Evolutionary conservation across 53 echinoderm and acorn worm species (phyloP).

Genomic region (Holothuria scabra): DNA sequence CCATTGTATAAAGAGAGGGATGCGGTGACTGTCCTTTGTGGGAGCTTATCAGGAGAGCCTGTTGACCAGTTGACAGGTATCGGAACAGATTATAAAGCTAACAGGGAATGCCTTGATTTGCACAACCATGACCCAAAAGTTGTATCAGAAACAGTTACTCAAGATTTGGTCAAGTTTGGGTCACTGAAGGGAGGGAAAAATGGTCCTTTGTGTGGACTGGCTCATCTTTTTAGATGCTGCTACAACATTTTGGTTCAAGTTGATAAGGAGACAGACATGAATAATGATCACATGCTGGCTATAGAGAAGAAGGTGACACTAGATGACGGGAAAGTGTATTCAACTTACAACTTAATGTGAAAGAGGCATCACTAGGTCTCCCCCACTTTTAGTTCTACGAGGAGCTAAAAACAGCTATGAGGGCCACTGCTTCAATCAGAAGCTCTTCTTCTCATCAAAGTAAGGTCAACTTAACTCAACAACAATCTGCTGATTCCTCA

Average conservation of each 20-base stretch:
- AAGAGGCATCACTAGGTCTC: constrained; percentile 36
- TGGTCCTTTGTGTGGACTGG: constrained; percentile 63
- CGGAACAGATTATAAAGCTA: constrained; percentile 56
- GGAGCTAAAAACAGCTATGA: constrained; percentile 47
- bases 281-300: constrained; percentile 50
- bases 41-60: constrained; percentile 45
- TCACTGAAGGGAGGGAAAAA: constrained; percentile 64
- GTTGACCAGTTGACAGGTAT: constrained; percentile 54
- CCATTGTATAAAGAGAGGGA: constrained; percentile 50
- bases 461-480: not conserved
- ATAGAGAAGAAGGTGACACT: constrained; percentile 46
- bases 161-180: constrained; percentile 61
- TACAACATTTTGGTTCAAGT: constrained; percentile 58
- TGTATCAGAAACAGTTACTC: constrained; percentile 63
- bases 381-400: constrained; percentile 16
- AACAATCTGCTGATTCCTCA: not conserved
- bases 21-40: constrained; percentile 50
- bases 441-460: not conserved
- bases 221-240: constrained; percentile 62
- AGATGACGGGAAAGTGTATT: constrained; percentile 53
- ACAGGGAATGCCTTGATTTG: constrained; percentile 49
- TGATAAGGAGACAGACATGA: constrained; percentile 45
- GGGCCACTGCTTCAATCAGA: constrained; percentile 54
- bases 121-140: constrained; percentile 66
- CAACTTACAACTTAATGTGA: constrained; percentile 27